Base-by-base conservation (phyloP, 2,888 invertebrate genomes). In the Microctonus brassicae region DNA sequence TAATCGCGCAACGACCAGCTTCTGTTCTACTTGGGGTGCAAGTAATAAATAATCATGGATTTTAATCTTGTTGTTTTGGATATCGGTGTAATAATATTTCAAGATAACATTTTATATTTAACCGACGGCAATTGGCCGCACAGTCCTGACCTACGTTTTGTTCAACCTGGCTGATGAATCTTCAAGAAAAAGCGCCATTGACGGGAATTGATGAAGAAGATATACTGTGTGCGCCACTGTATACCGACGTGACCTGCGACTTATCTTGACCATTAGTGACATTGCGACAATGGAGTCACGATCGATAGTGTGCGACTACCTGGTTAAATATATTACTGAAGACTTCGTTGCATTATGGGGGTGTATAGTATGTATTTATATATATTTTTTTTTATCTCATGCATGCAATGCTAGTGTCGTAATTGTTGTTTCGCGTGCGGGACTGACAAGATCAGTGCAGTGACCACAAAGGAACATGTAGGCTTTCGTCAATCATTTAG, bases 141-240 rank as follows among this genome's bases (percentile, higher is more conserved):
- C 75, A 76, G 75, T 74, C 73, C 76, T 76, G 77, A 76, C 76
- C 73, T 75, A 73, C 72, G 76, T 73, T 72, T 77, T 72, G 74
- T 63, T 70, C 73, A 68, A 76, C 72, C 74, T 71, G 71, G 69
- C 71, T n/a, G n/a, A n/a, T n/a, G n/a, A n/a, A 69, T 69, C 62
- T 61, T 71, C 72, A 74, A 72, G 73, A 55, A 9, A 9, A 66
- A 22, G 33, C 29, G 69, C 61, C 47, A 58, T 66, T 65, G 72
- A 70, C 64, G 68, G 29, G 69, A 58, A 70, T 71, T n/a, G n/a
- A n/a, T n/a, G n/a, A n/a, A n/a, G n/a, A n/a, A n/a, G n/a, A n/a
- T n/a, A n/a, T n/a, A n/a, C n/a, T n/a, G n/a, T n/a, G n/a, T n/a
- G n/a, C n/a, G n/a, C n/a, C n/a, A n/a, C 29, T 29, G 29, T 61